Evolutionary conservation across 2,113 vertebrate species (phyloP).

Genomic region (Tetrao urogallus): DNA sequence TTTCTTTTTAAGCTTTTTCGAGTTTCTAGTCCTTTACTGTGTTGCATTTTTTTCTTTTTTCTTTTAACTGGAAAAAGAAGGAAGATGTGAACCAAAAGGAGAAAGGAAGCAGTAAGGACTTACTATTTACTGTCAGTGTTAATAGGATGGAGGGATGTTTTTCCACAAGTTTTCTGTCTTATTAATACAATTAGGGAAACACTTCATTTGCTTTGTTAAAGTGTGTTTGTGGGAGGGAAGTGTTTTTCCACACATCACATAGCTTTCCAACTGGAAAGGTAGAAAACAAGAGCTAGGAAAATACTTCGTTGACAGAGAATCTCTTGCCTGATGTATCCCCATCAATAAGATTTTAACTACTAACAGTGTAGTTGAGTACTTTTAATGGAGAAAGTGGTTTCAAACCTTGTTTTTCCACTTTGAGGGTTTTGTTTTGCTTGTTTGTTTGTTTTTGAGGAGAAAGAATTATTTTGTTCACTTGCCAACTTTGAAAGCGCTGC

Average conservation of each 20-base stretch:
- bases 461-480: not conserved
- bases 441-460: not conserved
- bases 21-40: not conserved
- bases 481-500: not conserved
- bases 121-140: fast-evolving
- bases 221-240: not conserved
- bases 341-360: not conserved
- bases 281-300: not conserved
- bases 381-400: not conserved
- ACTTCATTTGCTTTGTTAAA: not conserved
- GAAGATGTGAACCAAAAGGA: not conserved
- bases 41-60: not conserved
- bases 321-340: not conserved
- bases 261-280: not conserved
- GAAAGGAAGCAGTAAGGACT: not conserved
- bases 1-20: not conserved
- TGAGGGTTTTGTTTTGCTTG: not conserved
- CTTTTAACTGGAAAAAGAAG: not conserved
- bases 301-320: not conserved
- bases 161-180: not conserved
- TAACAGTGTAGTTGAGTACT: not conserved
- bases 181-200: not conserved
- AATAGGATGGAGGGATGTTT: not conserved
- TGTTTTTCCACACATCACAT: not conserved
- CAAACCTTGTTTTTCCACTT: not conserved